phyloP scores from a whole-genome alignment of 2,888 invertebrate species.

The Philereme vetulata region DNA sequence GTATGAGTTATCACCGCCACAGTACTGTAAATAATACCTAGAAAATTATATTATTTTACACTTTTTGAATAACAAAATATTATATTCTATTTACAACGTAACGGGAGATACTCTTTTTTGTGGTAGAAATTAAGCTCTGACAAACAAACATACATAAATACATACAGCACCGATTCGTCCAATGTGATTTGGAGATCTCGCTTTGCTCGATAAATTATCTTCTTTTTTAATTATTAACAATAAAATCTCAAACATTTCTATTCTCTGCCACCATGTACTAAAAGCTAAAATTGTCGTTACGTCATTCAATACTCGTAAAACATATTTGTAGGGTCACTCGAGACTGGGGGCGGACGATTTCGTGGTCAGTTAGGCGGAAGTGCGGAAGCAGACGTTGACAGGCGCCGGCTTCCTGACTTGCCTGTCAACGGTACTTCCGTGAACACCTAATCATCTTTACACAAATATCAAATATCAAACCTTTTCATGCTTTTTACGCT shows the following conservation, averaged over 20 bases:
- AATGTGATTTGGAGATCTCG: too few relatives aligned
- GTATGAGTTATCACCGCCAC: too few relatives aligned
- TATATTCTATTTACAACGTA: too few relatives aligned
- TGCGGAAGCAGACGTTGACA: slow-evolving; percentile 72
- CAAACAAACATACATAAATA: too few relatives aligned
- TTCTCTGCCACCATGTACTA: neutral
- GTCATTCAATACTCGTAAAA: slow-evolving; percentile 35
- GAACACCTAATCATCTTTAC: slow-evolving; percentile 55
- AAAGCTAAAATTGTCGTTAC: slow-evolving; percentile 10
- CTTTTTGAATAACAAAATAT: too few relatives aligned
- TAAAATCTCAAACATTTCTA: neutral
- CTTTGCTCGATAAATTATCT: too few relatives aligned
- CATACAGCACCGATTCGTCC: too few relatives aligned
- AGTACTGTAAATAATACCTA: too few relatives aligned
- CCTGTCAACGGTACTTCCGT: slow-evolving; percentile 50
- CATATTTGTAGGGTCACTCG: slow-evolving; percentile 50
- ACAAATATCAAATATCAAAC: slow-evolving; percentile 34
- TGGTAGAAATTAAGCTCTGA: too few relatives aligned
- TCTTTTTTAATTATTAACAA: too few relatives aligned
- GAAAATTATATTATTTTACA: too few relatives aligned
- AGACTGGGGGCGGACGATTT: slow-evolving; percentile 44
- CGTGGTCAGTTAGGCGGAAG: slow-evolving; percentile 66
- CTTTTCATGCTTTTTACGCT: neutral
- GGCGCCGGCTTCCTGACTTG: slow-evolving; percentile 42
- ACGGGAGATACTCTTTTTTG: too few relatives aligned